Evolutionary conservation across 2,797 vertebrate genomes (phyloP).

Genomic region (Trematomus bernacchii): DNA sequence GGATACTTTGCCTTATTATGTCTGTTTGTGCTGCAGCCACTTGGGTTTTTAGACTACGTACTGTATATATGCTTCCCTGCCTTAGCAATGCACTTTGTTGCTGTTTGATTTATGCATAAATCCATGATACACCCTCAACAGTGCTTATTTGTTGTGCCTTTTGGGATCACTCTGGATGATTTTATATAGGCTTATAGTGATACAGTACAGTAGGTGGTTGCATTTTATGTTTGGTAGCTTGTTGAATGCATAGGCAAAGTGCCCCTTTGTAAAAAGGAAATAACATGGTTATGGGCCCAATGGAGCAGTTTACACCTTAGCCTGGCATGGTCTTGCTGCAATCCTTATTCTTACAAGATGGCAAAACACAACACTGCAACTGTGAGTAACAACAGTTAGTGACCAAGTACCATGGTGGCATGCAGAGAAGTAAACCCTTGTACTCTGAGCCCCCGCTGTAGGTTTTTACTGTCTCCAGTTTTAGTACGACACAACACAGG

Average conservation of each 20-base stretch:
- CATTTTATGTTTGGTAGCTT: neutral
- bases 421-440: constrained; percentile 23
- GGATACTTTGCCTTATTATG: neutral
- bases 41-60: neutral
- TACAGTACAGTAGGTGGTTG: neutral
- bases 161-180: neutral
- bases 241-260: neutral
- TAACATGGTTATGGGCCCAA: neutral
- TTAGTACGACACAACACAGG: constrained; percentile 27
- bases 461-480: constrained; percentile 36
- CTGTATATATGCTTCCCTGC: neutral
- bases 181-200: neutral
- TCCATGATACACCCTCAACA: neutral
- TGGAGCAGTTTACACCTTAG: neutral
- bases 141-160: neutral
- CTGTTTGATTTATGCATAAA: neutral
- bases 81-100: neutral
- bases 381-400: constrained; percentile 12
- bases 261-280: neutral
- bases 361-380: constrained; percentile 8
- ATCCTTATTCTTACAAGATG: neutral
- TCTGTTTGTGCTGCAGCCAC: neutral
- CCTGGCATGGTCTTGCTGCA: neutral
- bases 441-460: constrained; percentile 1
- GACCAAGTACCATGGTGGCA: constrained; percentile 17